A percentile compares a stretch with the other conserved stretches of the same genome.
Evolutionary conservation across 2,797 vertebrate species (phyloP).

Genomic region (Semaprochilodus insignis): DNA sequence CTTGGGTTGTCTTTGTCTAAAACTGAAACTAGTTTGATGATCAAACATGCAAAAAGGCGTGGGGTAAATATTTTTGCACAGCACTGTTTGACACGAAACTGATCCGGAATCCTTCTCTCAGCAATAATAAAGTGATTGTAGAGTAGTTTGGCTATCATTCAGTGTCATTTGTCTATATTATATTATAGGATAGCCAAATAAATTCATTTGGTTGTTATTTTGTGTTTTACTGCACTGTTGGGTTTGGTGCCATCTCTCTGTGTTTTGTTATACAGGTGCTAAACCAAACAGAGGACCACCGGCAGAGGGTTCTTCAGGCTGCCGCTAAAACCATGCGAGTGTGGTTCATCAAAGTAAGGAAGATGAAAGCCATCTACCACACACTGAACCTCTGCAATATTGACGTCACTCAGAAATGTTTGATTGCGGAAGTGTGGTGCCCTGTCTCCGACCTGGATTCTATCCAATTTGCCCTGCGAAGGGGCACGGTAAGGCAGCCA

Average conservation of each 20-base stretch:
- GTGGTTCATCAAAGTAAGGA: slow-evolving; percentile 91
- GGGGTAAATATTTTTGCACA: too few relatives aligned
- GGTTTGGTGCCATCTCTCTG: background rate
- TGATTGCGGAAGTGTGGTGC: slow-evolving; percentile 93
- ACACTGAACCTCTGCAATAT: slow-evolving; percentile 92
- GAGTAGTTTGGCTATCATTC: background rate
- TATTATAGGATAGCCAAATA: background rate
- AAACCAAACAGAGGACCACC: slow-evolving; percentile 97
- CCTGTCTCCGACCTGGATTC: slow-evolving; percentile 90
- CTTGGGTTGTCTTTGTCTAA: too few relatives aligned
- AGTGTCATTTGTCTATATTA: background rate
- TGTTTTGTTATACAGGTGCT: slow-evolving; percentile 82
- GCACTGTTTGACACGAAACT: too few relatives aligned
- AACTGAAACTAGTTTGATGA: too few relatives aligned
- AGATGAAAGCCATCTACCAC: slow-evolving; percentile 86
- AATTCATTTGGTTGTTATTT: background rate
- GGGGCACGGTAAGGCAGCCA: slow-evolving; percentile 84
- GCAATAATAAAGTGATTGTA: background rate
- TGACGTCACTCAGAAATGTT: slow-evolving; percentile 90
- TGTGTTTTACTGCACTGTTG: background rate
- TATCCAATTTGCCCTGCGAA: slow-evolving; percentile 90
- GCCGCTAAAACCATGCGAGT: slow-evolving; percentile 93
- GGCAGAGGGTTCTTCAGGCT: slow-evolving; percentile 95
- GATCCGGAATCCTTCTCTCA: too few relatives aligned
- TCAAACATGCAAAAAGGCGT: too few relatives aligned